Evolutionary conservation across 2,888 invertebrate species (phyloP).

Genomic region (Thecocarcelia acutangulata): DNA sequence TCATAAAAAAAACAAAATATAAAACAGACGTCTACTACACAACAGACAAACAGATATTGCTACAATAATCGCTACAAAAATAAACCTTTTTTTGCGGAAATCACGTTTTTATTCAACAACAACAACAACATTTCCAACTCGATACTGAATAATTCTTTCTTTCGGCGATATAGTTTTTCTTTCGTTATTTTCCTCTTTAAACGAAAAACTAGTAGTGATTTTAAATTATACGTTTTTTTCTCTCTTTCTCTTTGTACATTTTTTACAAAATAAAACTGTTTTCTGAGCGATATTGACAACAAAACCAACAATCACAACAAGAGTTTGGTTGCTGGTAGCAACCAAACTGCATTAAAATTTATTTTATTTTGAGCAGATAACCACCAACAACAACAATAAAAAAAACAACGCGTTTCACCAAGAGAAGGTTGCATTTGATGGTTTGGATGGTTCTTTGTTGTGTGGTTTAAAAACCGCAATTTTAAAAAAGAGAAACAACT

Average conservation of each 20-base stretch:
- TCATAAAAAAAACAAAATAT: constrained; percentile 17
- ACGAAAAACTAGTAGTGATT: constrained; percentile 52
- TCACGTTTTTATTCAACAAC: constrained; percentile 57
- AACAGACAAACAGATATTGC: background rate
- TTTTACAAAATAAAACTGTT: constrained; percentile 46
- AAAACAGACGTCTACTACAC: constrained; percentile 11
- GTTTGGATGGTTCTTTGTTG: constrained; percentile 17
- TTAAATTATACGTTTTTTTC: constrained; percentile 35
- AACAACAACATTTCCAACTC: constrained; percentile 31
- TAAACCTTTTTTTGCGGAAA: constrained; percentile 54
- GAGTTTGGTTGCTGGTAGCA: constrained; percentile 48
- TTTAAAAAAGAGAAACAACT: constrained; percentile 16
- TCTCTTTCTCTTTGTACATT: constrained; percentile 2
- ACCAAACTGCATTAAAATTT: constrained; percentile 54
- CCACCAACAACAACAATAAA: background rate
- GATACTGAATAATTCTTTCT: constrained; percentile 37
- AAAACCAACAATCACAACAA: background rate
- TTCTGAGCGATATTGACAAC: constrained; percentile 41
- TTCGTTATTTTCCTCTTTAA: constrained; percentile 12
- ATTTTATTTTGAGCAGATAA: constrained; percentile 58
- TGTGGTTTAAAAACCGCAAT: constrained; percentile 32
- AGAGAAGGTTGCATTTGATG: constrained; percentile 30
- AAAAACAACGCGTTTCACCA: constrained; percentile 22
- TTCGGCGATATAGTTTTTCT: constrained; percentile 19
- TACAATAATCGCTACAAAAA: constrained; percentile 8